Evolutionary conservation across 1,140 invertebrate species (phyloP).

Genomic region (Cheumatopsyche charites): DNA sequence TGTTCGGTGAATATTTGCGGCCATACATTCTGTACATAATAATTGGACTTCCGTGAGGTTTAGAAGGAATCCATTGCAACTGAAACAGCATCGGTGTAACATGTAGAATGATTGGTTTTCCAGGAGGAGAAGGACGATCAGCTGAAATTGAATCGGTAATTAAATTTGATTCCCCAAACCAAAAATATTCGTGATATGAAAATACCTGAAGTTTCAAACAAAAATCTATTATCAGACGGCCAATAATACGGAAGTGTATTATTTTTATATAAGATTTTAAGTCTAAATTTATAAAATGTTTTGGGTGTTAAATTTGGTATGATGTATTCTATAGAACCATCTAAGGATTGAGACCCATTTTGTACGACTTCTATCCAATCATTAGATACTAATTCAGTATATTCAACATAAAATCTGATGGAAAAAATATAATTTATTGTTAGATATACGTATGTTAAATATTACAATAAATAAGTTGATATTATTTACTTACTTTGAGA

Average conservation of each 20-base stretch:
- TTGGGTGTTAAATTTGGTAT: slow-evolving; percentile 46
- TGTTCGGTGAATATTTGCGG: slow-evolving; percentile 23
- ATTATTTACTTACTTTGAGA: background rate
- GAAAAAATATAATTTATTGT: too few species aligned
- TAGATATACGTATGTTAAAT: too few species aligned
- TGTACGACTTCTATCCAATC: slow-evolving; percentile 55
- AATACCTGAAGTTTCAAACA: slow-evolving; percentile 76
- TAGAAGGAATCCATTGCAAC: slow-evolving; percentile 73
- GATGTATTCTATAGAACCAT: slow-evolving; percentile 42
- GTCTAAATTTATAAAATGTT: slow-evolving; percentile 65
- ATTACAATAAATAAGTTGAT: background rate
- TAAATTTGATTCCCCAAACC: background rate
- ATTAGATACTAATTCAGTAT: slow-evolving; percentile 52
- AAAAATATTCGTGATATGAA: slow-evolving; percentile 18
- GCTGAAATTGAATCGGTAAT: slow-evolving; percentile 53
- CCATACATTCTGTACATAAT: slow-evolving; percentile 42
- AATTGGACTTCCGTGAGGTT: slow-evolving; percentile 38
- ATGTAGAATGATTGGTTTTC: slow-evolving; percentile 68
- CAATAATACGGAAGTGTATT: slow-evolving; percentile 67
- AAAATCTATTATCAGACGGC: slow-evolving; percentile 70
- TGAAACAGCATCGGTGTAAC: slow-evolving; percentile 71
- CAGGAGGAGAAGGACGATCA: slow-evolving; percentile 71
- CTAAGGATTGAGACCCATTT: slow-evolving; percentile 42
- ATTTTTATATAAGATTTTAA: slow-evolving; percentile 71
- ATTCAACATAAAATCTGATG: slow-evolving; percentile 53